phyloP scores from a whole-genome alignment of 2,888 invertebrate genomes.

The Chironomus riparius region DNA sequence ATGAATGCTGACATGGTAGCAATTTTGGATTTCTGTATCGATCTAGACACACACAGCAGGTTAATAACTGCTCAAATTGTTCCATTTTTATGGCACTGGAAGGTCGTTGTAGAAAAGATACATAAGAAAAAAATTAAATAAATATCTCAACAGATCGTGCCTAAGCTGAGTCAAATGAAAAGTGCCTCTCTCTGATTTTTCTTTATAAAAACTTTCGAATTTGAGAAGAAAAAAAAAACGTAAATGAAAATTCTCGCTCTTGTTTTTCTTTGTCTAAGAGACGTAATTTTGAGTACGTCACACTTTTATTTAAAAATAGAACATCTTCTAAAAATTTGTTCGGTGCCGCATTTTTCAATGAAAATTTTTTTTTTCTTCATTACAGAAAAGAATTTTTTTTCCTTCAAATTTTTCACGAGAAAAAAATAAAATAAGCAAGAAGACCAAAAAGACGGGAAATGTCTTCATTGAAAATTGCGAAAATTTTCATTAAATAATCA shows the following conservation, averaged over 20 bases:
- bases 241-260: constrained; percentile 11
- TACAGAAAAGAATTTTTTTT: constrained; percentile 18
- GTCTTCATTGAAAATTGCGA: constrained; percentile 7
- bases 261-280: constrained; percentile 22
- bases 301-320: constrained; percentile 25
- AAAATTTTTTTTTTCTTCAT: constrained; percentile 10
- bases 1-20: constrained; percentile 98
- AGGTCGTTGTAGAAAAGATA: not conserved
- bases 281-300: constrained; percentile 26
- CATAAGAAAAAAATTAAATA: no score
- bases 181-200: not conserved
- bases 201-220: no score
- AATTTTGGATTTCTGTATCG: constrained; percentile 96
- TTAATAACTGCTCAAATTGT: constrained; percentile 94
- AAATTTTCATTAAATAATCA: not conserved
- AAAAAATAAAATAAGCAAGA: not conserved
- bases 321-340: not conserved
- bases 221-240: not conserved
- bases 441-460: constrained; percentile 9
- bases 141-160: no score
- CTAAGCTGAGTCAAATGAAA: not conserved
- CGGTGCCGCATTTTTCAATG: constrained; percentile 27
- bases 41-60: constrained; percentile 97
- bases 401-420: not conserved
- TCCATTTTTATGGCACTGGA: constrained; percentile 54